phyloP scores from a whole-genome alignment of 2,888 invertebrate species.

The Temnothorax rugatulus region DNA sequence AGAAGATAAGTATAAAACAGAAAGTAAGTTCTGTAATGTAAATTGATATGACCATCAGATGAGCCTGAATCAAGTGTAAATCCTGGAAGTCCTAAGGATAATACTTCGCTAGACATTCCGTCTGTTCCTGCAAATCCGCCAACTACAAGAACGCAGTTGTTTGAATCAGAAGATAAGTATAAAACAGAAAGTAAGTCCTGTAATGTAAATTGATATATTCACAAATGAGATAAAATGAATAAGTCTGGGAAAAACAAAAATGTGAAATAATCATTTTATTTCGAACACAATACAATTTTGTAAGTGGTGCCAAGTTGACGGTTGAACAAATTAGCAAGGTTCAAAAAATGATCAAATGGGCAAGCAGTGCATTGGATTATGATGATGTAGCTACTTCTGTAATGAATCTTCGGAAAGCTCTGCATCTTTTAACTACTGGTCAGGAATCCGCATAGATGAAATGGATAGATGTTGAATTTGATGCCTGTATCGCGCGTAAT shows the following conservation, averaged over 20 bases:
- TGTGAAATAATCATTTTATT: slow-evolving; percentile 1
- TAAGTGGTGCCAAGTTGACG: slow-evolving; percentile 86
- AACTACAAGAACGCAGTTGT: not conserved
- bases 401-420: slow-evolving; percentile 94
- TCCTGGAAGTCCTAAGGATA: slow-evolving; percentile 27
- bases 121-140: slow-evolving; percentile 35
- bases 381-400: slow-evolving; percentile 97
- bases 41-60: slow-evolving; percentile 22
- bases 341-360: slow-evolving; percentile 98
- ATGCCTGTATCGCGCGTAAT: not conserved
- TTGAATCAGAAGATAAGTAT: slow-evolving; percentile 4
- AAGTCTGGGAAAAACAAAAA: not conserved
- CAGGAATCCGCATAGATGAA: slow-evolving; percentile 88
- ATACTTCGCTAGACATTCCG: slow-evolving; percentile 10
- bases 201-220: slow-evolving; percentile 21
- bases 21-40: slow-evolving; percentile 23
- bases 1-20: slow-evolving; percentile 30
- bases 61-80: not conserved
- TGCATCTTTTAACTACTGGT: slow-evolving; percentile 94
- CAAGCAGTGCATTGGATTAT: slow-evolving; percentile 97
- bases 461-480: slow-evolving; percentile 24
- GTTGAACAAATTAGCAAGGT: slow-evolving; percentile 93
- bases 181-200: slow-evolving; percentile 39
- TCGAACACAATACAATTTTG: slow-evolving; percentile 13
- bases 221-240: not conserved